Evolutionary conservation across 2,888 invertebrate genomes (phyloP), one percentile per base, ranked within the genome.

Genomic region (Dicycla oo): DNA sequence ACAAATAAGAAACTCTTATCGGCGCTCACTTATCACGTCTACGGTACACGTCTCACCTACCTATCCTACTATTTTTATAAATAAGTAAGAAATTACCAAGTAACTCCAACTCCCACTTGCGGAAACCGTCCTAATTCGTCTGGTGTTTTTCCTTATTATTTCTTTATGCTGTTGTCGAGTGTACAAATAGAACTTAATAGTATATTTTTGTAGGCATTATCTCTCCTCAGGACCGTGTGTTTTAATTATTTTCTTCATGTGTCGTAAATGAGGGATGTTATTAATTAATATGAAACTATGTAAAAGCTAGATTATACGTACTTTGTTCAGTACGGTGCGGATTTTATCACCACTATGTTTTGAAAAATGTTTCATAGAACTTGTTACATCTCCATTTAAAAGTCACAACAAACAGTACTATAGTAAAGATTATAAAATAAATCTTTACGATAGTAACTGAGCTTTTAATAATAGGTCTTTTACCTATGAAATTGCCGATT

Each of bases 1-100:
- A 90, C 91, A 92, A 91, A 91, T 91, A 89, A 91, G 89, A 88
- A 87, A 89, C 89, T 88, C 88, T 88, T 88, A 87, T 88, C 86
- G 82, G 82, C 73, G 78, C 86, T 87, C 87, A 88, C 87, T 87
- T 87, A 87, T 88, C 90, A 87, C 84, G 82, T 75, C 76, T 71
- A 78, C 82, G 77, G 82, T 80, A 75, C 81, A 76, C 81, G 83
- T 73, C 73, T 83, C 83, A 73, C 66, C 63, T 63, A 67, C 57
- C 58, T 49, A 61, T 18, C 38, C 56, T 45, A 53, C 69, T 78
- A 74, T 78, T 78, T 77, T 69, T 77, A 81, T 80, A 81, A 81
- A 81, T 78, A 78, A 69, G 53, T 69, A 49, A 77, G 68, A 81
- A 81, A 73, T 81, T 51, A 62, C 65, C 73, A 58, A 57, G 62